These are phyloP conservation scores for Trissolcus basalis DNA, from an alignment of 1,140 invertebrate genomes.

Conservation along the genomic window DNA sequence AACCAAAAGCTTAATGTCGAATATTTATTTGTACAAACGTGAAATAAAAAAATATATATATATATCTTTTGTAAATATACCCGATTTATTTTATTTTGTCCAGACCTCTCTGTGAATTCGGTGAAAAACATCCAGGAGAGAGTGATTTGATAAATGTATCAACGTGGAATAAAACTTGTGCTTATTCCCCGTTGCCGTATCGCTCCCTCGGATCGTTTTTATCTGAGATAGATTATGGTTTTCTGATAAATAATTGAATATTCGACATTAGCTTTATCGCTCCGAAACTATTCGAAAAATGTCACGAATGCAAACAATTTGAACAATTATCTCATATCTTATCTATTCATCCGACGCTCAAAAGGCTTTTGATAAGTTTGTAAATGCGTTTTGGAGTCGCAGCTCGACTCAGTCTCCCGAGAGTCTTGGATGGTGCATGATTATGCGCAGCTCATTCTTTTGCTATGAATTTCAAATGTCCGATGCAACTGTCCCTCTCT, in stretches of 20 bases:
- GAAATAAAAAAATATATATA: conserved; percentile 1
- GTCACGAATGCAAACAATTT: conserved; percentile 30
- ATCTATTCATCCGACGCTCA: not conserved
- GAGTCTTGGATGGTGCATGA: conserved; percentile 24
- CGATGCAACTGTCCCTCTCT: not conserved
- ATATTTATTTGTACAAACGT: conserved; percentile 34
- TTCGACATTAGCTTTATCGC: conserved; percentile 20
- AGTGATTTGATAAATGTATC: not conserved
- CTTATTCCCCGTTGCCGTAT: no score
- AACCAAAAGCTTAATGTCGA: conserved; percentile 9
- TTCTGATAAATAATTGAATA: conserved; percentile 9
- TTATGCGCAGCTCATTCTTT: conserved; percentile 12
- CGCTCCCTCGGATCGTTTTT: no score
- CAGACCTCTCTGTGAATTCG: no score
- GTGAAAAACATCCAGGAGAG: no score
- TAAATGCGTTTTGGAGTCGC: not conserved
- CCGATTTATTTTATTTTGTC: no score
- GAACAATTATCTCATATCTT: conserved; percentile 12
- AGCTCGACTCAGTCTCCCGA: conserved; percentile 1
- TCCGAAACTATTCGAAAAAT: conserved; percentile 39
- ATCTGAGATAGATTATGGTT: no score
- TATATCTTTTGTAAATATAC: no score
- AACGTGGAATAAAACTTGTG: no score
- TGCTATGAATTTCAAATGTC: conserved; percentile 16
- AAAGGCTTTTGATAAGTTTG: conserved; percentile 7